Evolutionary conservation across 2,888 invertebrate species (phyloP), one percentile per base, ranked within the genome.

Genomic region (Cantharis nigra): DNA sequence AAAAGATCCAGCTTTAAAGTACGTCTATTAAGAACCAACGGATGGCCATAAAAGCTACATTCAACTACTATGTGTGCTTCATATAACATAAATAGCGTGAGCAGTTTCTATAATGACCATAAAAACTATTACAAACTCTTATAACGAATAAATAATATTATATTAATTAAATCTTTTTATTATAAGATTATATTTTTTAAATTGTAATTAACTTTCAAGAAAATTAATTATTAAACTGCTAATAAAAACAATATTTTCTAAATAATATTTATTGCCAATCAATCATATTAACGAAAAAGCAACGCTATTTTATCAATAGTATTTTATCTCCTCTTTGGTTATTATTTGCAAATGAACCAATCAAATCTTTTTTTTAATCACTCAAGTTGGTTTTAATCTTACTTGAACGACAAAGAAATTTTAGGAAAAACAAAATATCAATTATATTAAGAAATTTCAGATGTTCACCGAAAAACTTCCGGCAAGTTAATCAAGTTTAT

Each of bases 11-110:
- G 65, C 26, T 67, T 23, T 23, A 67, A 23, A 67, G 65, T 67
- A 67, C 26, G 65, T 67, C 65, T 67, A 67, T 67, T 67, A 67
- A 67, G 65, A 67, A 67, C 18, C 65, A 67, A 67, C 23, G 20
- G 65, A n/a, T 67, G 20, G 65, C 26, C 18, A 67, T 67, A 23
- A 67, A 67, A 20, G n/a, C 18, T 67, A 23, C 26, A 23, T 67
- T 67, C 18, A 67, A 14, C 13, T 23, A 14, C 13, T 23, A 67
- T 18, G 26, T 23, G 26, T 26, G 65, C 26, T 26, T 20, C 20
- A 67, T 67, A 67, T 23, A 67, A 67, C 65, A 67, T 26, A 20
- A 67, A 67, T 67, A 23, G 65, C 26, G 23, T 26, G 49, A 49
- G 49, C 49, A 49, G 49, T 49, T 49, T 49, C 49, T 49, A 49